These are phyloP conservation scores for Labeo rohita DNA, from an alignment of 2,113 vertebrate species.

Conservation along the genomic window DNA sequence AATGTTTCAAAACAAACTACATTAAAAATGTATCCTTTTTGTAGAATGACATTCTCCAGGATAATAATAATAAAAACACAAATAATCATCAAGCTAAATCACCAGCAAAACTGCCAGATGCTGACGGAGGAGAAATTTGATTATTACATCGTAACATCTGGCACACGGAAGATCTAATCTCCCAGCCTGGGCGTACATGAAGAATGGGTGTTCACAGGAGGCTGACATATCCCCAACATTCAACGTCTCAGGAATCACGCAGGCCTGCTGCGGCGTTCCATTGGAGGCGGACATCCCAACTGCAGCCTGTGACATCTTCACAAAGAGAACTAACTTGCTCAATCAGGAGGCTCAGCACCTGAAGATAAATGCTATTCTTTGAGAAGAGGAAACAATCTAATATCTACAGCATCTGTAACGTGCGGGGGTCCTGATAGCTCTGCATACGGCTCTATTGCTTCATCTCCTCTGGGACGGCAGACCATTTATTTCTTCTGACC, in stretches of 20 bases:
- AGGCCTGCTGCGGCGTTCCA: conserved; percentile 62
- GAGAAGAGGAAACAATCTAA: conserved; percentile 64
- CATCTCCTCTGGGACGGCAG: conserved; percentile 64
- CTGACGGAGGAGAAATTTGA: conserved; percentile 60
- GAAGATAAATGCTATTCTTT: conserved; percentile 69
- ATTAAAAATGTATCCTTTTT: neutral
- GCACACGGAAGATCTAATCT: conserved; percentile 64
- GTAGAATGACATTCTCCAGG: neutral
- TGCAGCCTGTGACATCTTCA: conserved; percentile 53
- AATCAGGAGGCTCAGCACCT: conserved; percentile 59
- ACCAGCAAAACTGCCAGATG: conserved; percentile 61
- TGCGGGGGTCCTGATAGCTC: conserved; percentile 60
- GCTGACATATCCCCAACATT: conserved; percentile 64
- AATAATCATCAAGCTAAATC: neutral
- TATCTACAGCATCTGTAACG: conserved; percentile 65
- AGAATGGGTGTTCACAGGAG: conserved; percentile 60
- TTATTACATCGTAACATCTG: conserved; percentile 72
- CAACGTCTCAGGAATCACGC: conserved; percentile 62
- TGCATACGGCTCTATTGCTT: conserved; percentile 66
- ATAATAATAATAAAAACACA: neutral
- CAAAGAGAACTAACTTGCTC: conserved; percentile 65
- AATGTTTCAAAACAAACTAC: neutral
- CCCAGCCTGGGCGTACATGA: conserved; percentile 62
- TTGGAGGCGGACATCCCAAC: conserved; percentile 58
- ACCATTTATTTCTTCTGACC: conserved; percentile 70